Conservation (phyloP, 2,888 invertebrate species). For the Latrodectus hesperus region DNA sequence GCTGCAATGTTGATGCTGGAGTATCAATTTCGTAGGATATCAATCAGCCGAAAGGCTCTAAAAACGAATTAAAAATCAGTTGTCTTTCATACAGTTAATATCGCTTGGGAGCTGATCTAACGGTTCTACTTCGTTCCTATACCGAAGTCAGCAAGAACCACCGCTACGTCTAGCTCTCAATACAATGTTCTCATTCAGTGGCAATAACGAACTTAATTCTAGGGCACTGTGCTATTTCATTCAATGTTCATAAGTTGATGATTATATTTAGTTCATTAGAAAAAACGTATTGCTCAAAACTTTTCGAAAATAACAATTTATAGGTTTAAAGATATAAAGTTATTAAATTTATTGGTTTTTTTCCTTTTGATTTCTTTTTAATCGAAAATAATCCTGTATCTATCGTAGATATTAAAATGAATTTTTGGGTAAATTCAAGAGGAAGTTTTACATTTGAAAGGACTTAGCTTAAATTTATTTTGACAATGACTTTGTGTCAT, state of each 20-base stretch:
- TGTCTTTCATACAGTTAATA: conserved; percentile 59
- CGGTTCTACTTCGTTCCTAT: not conserved
- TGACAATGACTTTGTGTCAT: too few relatives aligned
- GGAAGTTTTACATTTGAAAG: too few relatives aligned
- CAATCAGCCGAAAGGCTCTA: conserved; percentile 62
- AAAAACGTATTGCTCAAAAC: too few relatives aligned
- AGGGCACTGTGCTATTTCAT: conserved; percentile 45
- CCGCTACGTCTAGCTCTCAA: conserved; percentile 21
- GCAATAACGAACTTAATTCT: conserved; percentile 54
- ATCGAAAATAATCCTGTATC: too few relatives aligned
- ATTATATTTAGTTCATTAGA: too few relatives aligned
- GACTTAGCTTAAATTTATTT: too few relatives aligned
- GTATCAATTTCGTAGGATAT: conserved; percentile 45
- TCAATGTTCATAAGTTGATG: conserved; percentile 4
- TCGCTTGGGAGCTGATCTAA: conserved; percentile 8
- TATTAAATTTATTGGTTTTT: too few relatives aligned
- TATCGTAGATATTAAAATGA: too few relatives aligned
- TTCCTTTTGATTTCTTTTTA: too few relatives aligned
- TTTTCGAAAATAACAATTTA: too few relatives aligned
- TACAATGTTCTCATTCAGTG: conserved; percentile 52
- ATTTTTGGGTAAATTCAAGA: too few relatives aligned
- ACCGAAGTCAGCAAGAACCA: conserved; percentile 4
- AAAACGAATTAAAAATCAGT: conserved; percentile 57
- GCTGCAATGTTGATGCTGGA: conserved; percentile 49
- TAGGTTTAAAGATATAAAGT: too few relatives aligned